Evolutionary conservation across 2,113 vertebrate genomes (phyloP).

Genomic region (Pao palembangensis): DNA sequence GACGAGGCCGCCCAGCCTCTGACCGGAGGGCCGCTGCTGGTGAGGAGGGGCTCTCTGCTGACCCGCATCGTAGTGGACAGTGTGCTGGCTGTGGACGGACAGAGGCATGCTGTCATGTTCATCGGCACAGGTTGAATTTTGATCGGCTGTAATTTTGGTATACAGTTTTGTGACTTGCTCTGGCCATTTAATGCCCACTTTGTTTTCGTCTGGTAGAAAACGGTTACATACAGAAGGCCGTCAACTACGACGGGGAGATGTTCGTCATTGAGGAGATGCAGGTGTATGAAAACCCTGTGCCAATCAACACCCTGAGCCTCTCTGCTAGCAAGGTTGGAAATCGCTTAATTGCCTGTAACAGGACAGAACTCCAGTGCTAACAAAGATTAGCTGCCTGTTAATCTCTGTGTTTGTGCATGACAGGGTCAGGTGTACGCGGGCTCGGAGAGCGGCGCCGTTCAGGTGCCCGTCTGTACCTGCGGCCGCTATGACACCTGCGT

Average conservation of each 20-base stretch:
- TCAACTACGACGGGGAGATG: constrained; percentile 73
- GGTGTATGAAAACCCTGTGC: constrained; percentile 55
- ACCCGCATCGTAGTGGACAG: constrained; percentile 72
- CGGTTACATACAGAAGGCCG: constrained; percentile 78
- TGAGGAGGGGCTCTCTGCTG: constrained; percentile 66
- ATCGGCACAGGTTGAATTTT: constrained; percentile 73
- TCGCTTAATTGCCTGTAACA: neutral
- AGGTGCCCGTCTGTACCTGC: constrained; percentile 74
- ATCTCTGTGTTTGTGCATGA: constrained; percentile 1
- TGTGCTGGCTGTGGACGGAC: constrained; percentile 58
- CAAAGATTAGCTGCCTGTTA: neutral
- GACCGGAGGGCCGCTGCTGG: constrained; percentile 60
- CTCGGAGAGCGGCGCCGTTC: constrained; percentile 64
- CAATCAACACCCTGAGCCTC: constrained; percentile 69
- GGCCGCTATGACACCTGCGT: constrained; percentile 57
- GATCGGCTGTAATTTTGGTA: neutral
- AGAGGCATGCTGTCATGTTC: constrained; percentile 71
- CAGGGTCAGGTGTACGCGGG: constrained; percentile 73
- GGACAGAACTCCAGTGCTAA: neutral
- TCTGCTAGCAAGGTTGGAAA: constrained; percentile 67
- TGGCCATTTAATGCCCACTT: neutral
- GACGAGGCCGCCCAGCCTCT: constrained; percentile 67
- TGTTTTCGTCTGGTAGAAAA: constrained; percentile 66
- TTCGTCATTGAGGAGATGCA: constrained; percentile 79
- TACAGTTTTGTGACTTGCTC: too few species aligned